Base-by-base conservation (phyloP, 2,797 vertebrate genomes). In the Setipinna tenuifilis region DNA sequence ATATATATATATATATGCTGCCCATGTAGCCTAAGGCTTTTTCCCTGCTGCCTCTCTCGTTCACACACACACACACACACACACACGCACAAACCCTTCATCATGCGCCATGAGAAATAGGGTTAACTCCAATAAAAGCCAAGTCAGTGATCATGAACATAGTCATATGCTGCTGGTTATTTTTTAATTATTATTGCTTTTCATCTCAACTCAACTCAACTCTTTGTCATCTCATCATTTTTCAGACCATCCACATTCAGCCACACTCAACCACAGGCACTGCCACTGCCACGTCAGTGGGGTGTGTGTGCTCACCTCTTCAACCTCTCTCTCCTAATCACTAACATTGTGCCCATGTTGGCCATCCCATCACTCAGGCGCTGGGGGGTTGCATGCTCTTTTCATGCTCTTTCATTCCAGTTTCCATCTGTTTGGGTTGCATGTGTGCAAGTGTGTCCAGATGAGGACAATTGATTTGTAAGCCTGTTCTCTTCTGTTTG, bases 341-440 rank as follows among this genome's bases (percentile, higher is more conserved):
- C 71, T 78, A 41, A n/a, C 35, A 21, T 31, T 6, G 6, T 44
- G 7, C 7, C 65, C 65, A 71, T 35, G 14, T 17, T 3, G 28
- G 28, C 71, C 71, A 78, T 9, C 41, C 31, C 31, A 78, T 21
- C 41, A 41, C 7, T 41, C 35, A 12, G 0, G 16, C 0, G 28
- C 65, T 28, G 0, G 25, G 14, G 14, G 10, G 90, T 94, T 95
- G 94, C 95, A 95, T 95, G 94, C 92, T 95, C 94, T 83, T 88
- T 61, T 82, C 59, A 87, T 83, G 83, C 71, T 83, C n/a, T 17
- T 83, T 86, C 81, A 50, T 19, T 19, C 0, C 81, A 81, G 59
- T 61, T 17, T 68, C 6, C 81, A 84, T 83, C 50, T 71, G 71
- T 82, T 48, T 83, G 82, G 82, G 41, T 44, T 44, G 71, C 71